Evolutionary conservation across 2,113 vertebrate genomes (phyloP).

Genomic region (Setophaga kirtlandii): DNA sequence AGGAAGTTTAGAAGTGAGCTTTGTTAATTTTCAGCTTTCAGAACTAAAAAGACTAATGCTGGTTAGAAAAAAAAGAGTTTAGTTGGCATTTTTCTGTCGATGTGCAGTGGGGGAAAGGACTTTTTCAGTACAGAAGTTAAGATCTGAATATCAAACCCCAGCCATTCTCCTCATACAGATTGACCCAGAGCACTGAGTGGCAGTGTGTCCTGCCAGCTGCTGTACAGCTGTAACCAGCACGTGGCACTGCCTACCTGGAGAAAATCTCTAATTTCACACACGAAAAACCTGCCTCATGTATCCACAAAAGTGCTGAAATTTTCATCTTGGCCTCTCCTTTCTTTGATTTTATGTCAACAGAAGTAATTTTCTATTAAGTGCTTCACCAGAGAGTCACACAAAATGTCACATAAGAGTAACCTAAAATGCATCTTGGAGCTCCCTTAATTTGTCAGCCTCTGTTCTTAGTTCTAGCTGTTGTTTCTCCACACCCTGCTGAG

Average conservation of each 20-base stretch:
- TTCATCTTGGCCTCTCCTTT: neutral
- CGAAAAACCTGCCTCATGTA: neutral
- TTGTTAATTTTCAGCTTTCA: neutral
- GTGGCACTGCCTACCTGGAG: accelerated
- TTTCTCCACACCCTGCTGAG: neutral
- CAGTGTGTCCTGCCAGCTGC: neutral
- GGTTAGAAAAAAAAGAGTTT: neutral
- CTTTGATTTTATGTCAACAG: neutral
- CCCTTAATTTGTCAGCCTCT: neutral
- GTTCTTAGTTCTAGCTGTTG: neutral
- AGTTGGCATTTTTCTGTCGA: neutral
- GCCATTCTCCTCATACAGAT: neutral
- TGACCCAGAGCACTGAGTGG: accelerated
- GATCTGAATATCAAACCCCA: neutral
- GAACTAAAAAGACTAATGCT: neutral
- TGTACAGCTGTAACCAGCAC: neutral
- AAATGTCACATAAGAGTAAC: neutral
- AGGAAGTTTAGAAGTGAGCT: neutral
- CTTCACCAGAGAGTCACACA: neutral
- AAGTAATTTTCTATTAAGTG: neutral
- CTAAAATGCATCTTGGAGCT: neutral
- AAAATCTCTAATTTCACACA: neutral
- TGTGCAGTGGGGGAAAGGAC: neutral
- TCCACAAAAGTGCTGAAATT: neutral
- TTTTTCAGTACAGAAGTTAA: neutral